Evolutionary conservation across 2,888 invertebrate genomes (phyloP), one percentile per base, ranked within the genome.

Genomic region (Epistrophella euchroma): DNA sequence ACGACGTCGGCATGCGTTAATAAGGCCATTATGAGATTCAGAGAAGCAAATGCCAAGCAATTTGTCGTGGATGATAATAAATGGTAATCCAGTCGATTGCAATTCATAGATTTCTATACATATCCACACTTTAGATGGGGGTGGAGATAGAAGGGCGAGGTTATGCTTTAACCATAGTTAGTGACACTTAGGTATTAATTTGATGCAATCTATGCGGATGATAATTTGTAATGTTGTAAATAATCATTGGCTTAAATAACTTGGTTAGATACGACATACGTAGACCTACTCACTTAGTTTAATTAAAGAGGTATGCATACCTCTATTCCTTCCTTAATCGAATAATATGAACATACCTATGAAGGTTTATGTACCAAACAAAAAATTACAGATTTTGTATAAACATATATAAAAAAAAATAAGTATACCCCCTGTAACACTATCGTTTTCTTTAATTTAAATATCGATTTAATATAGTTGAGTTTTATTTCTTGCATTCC

Each of bases 1-100:
- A 25, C 19, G 28, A 2, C n/a, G 7, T 22, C 37, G 40, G 37
- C 9, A 22, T 15, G 71, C 55, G 55, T 64, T 86, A 82, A 86
- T 86, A 50, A 74, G 43, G 50, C 71, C 58, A 66, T 86, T 82
- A 78, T 74, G 52, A 25, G 71, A 37, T 50, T 66, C 19, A 45
- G 73, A 73, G 37, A 45, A 32, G 52, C 58, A 58, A 78, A 70
- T 76, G 43, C 25, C 37, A 43, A 52, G 43, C 71, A 40, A 83
- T 64, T 70, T 62, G 78, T 47, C 64, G 79, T 52, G 50, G 22
- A 37, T 52, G 70, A 74, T 78, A 78, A 78, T 74, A 17, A 55
- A 56, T 58, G 70, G 15, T 74, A 83, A 32, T 78, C 60, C 35
- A 50, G 17, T 50, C 52, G 64, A 76, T 71, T 72, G 64, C 47